phyloP scores from a whole-genome alignment of 2,888 invertebrate genomes.

The Drosophila atroscutellata region DNA sequence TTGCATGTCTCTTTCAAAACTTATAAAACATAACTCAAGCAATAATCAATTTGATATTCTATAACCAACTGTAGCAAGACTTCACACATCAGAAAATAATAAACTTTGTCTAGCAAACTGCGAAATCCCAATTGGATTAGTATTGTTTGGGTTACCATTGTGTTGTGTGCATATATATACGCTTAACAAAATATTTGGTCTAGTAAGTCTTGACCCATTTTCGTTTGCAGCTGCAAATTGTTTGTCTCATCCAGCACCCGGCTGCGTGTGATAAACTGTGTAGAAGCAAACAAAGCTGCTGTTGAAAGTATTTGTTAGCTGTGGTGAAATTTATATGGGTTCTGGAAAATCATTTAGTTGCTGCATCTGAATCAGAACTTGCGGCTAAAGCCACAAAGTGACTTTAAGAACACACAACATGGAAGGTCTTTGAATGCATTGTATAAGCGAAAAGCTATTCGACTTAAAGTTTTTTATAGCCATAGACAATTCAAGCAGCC shows the following conservation, averaged over 20 bases:
- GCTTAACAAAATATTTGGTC: background rate
- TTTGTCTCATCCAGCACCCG: background rate
- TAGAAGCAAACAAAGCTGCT: constrained; percentile 4
- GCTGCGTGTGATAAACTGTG: constrained; percentile 5
- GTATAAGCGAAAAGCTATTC: background rate
- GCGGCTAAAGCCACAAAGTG: background rate
- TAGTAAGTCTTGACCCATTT: background rate
- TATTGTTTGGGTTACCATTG: background rate
- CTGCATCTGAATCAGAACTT: background rate
- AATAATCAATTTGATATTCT: background rate
- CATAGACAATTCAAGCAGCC: background rate
- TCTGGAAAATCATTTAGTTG: background rate
- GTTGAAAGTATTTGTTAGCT: constrained; percentile 8
- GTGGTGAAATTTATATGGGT: background rate
- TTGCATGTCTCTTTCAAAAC: background rate
- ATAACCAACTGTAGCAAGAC: background rate
- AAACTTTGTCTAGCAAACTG: background rate
- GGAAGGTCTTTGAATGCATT: background rate
- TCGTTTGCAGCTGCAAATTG: background rate
- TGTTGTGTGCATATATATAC: background rate
- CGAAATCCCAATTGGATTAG: background rate
- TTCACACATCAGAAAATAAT: background rate
- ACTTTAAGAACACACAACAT: background rate
- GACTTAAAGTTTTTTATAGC: background rate
- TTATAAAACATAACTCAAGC: background rate